Base-by-base conservation (phyloP, 2,113 vertebrate genomes). In the Menidia beryllina region DNA sequence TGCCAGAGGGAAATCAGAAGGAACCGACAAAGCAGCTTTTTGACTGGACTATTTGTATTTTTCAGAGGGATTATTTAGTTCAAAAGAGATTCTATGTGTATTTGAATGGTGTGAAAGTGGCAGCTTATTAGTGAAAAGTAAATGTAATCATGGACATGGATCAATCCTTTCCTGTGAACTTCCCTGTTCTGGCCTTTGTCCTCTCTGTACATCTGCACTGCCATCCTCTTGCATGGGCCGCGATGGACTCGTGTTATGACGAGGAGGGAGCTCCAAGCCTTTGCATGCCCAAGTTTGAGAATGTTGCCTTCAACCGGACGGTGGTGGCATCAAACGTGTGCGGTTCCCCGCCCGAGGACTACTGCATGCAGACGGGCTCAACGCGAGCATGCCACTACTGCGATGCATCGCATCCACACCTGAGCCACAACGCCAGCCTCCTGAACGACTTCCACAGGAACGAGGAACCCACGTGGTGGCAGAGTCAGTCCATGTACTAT, bases 401-500 rank as follows among this genome's bases (percentile, higher is more conserved):
- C 47, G 91, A 97, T 0, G 91, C 92, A 0, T 47, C 15, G 0
- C 81, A 95, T 66, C 92, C 93, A 0, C 57, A 0, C 47, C 91
- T 19, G 25, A 93, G 93, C 86, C 97, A 96, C 94, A 92, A 93
- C 0, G 91, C 94, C 86, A 90, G 89, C 77, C 90, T 93, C 78
- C 95, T 98, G 90, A 97, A 95, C 1, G 97, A 98, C 91, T 98
- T 98, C 91, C 93, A 98, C 90, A 95, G 90, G 69, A 94, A 94
- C 10, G 96, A 97, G 55, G 96, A 97, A 70, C 93, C 91, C 72
- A 98, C 95, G n/a, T 98, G 96, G 96, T 98, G 97, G 96, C 97
- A 98, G 89, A 98, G 97, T 87, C 97, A 96, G 85, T 96, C 97
- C 81, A 98, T 98, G 97, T 95, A 92, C 63, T 95, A 95, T 0